phyloP scores from a whole-genome alignment of 2,113 vertebrate species.

The Aphyosemion australe region DNA sequence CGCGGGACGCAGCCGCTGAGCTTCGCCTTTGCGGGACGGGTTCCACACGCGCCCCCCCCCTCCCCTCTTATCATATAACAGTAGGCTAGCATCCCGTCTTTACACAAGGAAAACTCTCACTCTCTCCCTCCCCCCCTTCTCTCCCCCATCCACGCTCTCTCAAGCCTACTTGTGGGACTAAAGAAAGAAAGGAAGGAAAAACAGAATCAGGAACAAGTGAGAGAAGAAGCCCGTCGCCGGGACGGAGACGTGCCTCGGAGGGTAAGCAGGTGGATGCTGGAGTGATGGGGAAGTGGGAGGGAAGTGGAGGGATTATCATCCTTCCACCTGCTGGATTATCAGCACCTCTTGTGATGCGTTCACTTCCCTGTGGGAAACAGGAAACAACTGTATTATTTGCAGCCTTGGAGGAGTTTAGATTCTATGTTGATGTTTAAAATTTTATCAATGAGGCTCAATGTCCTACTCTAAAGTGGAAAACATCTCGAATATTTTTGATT shows the following conservation, averaged over 20 bases:
- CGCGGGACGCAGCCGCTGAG: constrained; percentile 74
- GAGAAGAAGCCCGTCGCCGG: constrained; percentile 43
- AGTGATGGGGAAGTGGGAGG: constrained; percentile 65
- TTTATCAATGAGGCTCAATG: no score
- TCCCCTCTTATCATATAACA: constrained; percentile 20
- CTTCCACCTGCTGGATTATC: constrained; percentile 66
- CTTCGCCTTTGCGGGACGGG: constrained; percentile 67
- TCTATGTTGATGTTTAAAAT: no score
- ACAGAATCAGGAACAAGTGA: not conserved
- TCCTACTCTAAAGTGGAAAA: no score
- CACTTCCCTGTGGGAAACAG: constrained; percentile 47
- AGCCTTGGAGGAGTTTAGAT: no score
- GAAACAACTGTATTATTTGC: constrained; percentile 7
- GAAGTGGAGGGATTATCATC: constrained; percentile 66
- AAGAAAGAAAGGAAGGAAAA: constrained; percentile 25
- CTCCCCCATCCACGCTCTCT: constrained; percentile 26
- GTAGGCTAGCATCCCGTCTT: constrained; percentile 44
- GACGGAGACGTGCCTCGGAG: constrained; percentile 62
- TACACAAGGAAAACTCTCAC: not conserved
- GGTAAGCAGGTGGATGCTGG: constrained; percentile 74
- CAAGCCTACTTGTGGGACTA: constrained; percentile 64
- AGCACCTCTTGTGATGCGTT: constrained; percentile 55
- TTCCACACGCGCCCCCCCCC: constrained; percentile 52
- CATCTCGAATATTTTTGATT: no score
- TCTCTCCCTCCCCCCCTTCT: constrained; percentile 28